Percentiles rank a stretch among this genome's conserved stretches.
These are phyloP conservation scores for Tetrax tetrax DNA, from an alignment of 2,113 vertebrate species.

Conservation along the genomic window DNA sequence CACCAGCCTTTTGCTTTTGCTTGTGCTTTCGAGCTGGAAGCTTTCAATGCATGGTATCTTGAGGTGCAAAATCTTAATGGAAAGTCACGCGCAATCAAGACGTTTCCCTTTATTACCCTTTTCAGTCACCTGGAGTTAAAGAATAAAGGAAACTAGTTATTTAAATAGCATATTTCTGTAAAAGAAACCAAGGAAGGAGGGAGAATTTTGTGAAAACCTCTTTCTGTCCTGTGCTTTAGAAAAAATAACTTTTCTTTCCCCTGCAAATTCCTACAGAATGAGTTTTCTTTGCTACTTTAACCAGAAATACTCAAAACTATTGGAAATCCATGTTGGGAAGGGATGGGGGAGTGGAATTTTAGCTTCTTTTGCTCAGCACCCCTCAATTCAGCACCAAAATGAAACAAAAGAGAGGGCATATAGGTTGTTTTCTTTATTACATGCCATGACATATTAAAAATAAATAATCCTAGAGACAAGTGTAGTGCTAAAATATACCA, in stretches of 20 bases:
- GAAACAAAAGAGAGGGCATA: not conserved
- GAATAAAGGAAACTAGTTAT: not conserved
- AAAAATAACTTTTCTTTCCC: not conserved
- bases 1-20: not conserved
- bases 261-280: not conserved
- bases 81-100: not conserved
- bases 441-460: not conserved
- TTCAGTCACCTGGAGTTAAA: not conserved
- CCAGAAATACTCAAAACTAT: slow-evolving; percentile 4
- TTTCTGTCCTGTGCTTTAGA: not conserved
- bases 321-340: not conserved
- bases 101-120: not conserved
- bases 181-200: not conserved
- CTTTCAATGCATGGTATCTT: not conserved
- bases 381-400: not conserved
- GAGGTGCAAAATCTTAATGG: not conserved
- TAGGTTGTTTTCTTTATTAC: not conserved
- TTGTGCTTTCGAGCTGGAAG: slow-evolving; percentile 9
- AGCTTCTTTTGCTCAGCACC: not conserved
- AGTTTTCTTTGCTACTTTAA: slow-evolving; percentile 1
- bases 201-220: not conserved
- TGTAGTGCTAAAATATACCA: not conserved
- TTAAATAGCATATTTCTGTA: not conserved
- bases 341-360: not conserved
- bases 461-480: not conserved